Percentiles rank a stretch among this genome's conserved stretches.
phyloP scores from a whole-genome alignment of 1,140 invertebrate species.

The Octopus bimaculoides region DNA sequence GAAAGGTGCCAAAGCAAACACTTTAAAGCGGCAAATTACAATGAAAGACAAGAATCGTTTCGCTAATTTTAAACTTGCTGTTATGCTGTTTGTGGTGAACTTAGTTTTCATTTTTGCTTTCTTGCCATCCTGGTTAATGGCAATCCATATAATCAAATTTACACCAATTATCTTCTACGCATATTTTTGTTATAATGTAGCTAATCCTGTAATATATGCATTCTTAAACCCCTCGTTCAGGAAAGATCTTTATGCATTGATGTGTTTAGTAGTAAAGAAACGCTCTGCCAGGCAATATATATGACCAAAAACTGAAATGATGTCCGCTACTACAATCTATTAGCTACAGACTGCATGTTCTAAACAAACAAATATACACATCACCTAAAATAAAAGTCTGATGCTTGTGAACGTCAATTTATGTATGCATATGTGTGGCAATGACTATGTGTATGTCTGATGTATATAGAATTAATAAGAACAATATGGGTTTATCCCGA shows the following conservation, averaged over 20 bases:
- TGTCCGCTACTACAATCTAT: too few relatives aligned
- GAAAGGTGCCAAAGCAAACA: neutral
- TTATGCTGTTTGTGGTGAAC: slow-evolving; percentile 40
- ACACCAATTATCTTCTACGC: slow-evolving; percentile 35
- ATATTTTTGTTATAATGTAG: slow-evolving; percentile 44
- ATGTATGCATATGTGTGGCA: too few relatives aligned
- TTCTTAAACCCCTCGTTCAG: slow-evolving; percentile 41
- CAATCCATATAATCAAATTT: slow-evolving; percentile 25
- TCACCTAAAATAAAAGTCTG: too few relatives aligned
- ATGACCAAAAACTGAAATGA: too few relatives aligned
- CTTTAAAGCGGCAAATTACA: slow-evolving; percentile 14
- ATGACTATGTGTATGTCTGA: too few relatives aligned
- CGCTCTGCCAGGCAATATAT: too few relatives aligned
- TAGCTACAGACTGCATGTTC: too few relatives aligned
- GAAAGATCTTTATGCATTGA: slow-evolving; percentile 28
- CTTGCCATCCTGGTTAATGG: slow-evolving; percentile 35
- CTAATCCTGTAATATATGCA: slow-evolving; percentile 42
- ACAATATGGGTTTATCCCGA: too few relatives aligned
- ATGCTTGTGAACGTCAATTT: too few relatives aligned
- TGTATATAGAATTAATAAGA: too few relatives aligned
- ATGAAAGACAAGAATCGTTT: slow-evolving; percentile 24
- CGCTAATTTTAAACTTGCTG: slow-evolving; percentile 37
- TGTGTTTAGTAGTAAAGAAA: neutral
- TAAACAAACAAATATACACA: too few relatives aligned
- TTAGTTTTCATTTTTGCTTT: slow-evolving; percentile 40